Evolutionary conservation across 1,140 invertebrate genomes (phyloP).

Genomic region (Drosophila lowei): DNA sequence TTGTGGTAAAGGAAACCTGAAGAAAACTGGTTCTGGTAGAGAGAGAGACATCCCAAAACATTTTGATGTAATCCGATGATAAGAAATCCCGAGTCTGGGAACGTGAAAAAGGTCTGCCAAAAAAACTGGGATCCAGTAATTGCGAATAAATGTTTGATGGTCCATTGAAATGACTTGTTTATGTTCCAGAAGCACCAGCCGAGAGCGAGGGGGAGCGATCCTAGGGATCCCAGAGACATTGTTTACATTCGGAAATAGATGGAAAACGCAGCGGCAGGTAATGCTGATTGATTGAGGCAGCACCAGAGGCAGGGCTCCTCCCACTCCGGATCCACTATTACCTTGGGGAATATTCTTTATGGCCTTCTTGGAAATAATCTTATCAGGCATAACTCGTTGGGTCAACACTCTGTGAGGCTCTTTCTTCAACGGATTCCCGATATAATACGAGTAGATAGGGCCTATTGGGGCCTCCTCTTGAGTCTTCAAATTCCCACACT

Average conservation of each 20-base stretch:
- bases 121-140: conserved; percentile 28
- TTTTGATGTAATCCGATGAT: conserved; percentile 58
- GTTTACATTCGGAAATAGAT: conserved; percentile 45
- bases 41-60: background rate
- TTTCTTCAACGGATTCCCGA: conserved; percentile 3
- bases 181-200: conserved; percentile 12
- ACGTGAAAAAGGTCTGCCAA: conserved; percentile 19
- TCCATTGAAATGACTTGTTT: conserved; percentile 38
- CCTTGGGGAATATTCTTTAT: conserved; percentile 37
- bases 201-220: no score
- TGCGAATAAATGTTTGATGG: conserved; percentile 44
- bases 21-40: conserved; percentile 41
- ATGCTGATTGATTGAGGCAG: conserved; percentile 48
- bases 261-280: conserved; percentile 35
- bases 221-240: conserved; percentile 14
- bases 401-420: conserved; percentile 19
- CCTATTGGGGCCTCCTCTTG: background rate
- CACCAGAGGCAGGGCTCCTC: conserved; percentile 8
- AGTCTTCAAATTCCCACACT: conserved; percentile 38
- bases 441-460: background rate
- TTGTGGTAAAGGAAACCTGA: conserved; percentile 36
- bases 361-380: conserved; percentile 47
- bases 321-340: no score
- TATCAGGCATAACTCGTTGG: conserved; percentile 35
- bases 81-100: conserved; percentile 52